phyloP scores from a whole-genome alignment of 2,888 invertebrate genomes.

The Agonopterix alstromeriana region DNA sequence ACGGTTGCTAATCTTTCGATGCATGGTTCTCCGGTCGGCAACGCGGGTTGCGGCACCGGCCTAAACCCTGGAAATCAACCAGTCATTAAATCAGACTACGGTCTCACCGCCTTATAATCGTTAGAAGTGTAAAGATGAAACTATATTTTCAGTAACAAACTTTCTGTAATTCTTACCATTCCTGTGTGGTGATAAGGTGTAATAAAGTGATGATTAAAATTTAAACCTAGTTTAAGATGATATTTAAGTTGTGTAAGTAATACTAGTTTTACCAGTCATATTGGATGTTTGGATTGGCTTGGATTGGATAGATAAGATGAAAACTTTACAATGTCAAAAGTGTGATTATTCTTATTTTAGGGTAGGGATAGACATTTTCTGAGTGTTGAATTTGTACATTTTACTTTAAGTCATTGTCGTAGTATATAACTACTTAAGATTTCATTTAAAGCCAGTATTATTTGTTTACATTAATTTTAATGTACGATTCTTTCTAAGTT shows the following conservation, averaged over 20 bases:
- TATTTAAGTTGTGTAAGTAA: constrained; percentile 63
- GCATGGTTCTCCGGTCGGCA: constrained; percentile 74
- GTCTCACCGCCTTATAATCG: constrained; percentile 84
- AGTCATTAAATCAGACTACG: constrained; percentile 91
- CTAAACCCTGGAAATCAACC: constrained; percentile 62
- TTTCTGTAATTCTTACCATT: constrained; percentile 64
- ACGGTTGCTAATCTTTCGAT: constrained; percentile 69
- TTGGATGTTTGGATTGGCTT: constrained; percentile 48
- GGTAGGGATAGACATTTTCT: constrained; percentile 50
- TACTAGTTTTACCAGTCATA: constrained; percentile 63
- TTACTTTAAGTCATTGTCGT: constrained; percentile 66
- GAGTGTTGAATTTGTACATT: constrained; percentile 61
- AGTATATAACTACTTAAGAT: constrained; percentile 15
- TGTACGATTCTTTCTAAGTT: constrained; percentile 16
- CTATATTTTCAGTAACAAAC: constrained; percentile 67
- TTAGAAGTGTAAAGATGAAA: constrained; percentile 60
- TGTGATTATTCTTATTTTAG: constrained; percentile 73
- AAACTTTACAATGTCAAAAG: constrained; percentile 76
- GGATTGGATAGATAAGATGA: constrained; percentile 49
- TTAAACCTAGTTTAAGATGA: constrained; percentile 44
- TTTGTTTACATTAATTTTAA: constrained; percentile 2
- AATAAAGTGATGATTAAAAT: constrained; percentile 61
- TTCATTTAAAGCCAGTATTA: constrained; percentile 11
- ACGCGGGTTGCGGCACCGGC: constrained; percentile 65
- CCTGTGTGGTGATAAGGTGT: constrained; percentile 68